Evolutionary conservation across 2,888 invertebrate genomes (phyloP).

Genomic region (Caradrina clavipalpis): DNA sequence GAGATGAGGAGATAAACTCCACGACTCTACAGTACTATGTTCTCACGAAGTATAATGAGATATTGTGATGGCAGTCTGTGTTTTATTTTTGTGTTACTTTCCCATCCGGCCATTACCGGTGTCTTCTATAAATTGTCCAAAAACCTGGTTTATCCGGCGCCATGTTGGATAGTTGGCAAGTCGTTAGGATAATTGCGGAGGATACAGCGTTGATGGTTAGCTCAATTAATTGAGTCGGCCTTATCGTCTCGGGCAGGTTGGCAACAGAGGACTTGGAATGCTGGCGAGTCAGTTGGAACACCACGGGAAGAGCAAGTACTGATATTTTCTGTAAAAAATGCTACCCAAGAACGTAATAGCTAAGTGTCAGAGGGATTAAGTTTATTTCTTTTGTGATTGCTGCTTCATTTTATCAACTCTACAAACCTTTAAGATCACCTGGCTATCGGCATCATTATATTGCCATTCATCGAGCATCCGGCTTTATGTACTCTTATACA

Average conservation of each 20-base stretch:
- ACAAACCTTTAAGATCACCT: too few relatives aligned
- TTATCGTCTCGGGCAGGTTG: slow-evolving; percentile 6
- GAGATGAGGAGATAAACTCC: slow-evolving; percentile 3
- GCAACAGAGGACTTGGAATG: background rate
- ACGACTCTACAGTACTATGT: background rate
- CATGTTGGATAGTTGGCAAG: slow-evolving; percentile 15
- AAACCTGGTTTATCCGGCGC: slow-evolving; percentile 44
- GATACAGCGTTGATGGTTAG: slow-evolving; percentile 15
- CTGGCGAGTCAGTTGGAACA: background rate
- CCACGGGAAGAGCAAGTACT: background rate
- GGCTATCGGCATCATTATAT: too few relatives aligned
- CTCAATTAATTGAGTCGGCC: slow-evolving; percentile 7
- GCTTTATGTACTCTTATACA: too few relatives aligned
- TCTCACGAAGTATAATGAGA: slow-evolving; percentile 37
- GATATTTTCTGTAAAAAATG: background rate
- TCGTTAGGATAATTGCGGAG: slow-evolving; percentile 46
- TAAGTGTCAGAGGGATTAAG: background rate
- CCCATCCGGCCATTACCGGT: slow-evolving; percentile 55
- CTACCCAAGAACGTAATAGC: background rate
- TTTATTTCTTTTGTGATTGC: background rate
- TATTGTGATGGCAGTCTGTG: slow-evolving; percentile 20
- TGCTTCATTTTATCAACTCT: too few relatives aligned
- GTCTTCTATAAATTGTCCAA: slow-evolving; percentile 31
- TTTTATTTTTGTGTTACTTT: slow-evolving; percentile 48
- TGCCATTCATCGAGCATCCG: too few relatives aligned